phyloP scores from a whole-genome alignment of 1,140 invertebrate species.

The Aphaenogaster floridana region DNA sequence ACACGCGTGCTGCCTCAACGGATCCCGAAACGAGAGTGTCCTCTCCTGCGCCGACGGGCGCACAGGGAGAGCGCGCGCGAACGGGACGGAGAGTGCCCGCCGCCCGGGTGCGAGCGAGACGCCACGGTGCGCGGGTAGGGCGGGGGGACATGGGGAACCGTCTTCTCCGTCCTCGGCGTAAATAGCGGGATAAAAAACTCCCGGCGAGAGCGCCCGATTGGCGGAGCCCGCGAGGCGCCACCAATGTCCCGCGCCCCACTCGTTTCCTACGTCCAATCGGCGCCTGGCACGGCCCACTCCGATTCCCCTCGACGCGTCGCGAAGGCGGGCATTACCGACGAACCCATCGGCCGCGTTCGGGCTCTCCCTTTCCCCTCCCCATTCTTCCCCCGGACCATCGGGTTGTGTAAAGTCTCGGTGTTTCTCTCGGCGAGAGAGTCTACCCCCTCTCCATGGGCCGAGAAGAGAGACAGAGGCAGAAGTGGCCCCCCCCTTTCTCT shows the following conservation, averaged over 20 bases:
- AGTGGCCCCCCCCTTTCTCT: not conserved
- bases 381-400: constrained; percentile 43
- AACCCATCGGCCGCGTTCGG: constrained; percentile 63
- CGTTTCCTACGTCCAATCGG: constrained; percentile 78
- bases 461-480: constrained; percentile 59
- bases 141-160: constrained; percentile 55
- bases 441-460: constrained; percentile 41
- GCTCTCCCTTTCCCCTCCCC: constrained; percentile 49
- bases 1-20: constrained; percentile 81
- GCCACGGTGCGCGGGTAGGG: not conserved
- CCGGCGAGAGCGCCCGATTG: constrained; percentile 82
- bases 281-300: constrained; percentile 83
- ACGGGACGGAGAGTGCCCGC: constrained; percentile 48
- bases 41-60: constrained; percentile 75
- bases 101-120: constrained; percentile 42
- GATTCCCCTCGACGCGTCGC: constrained; percentile 74
- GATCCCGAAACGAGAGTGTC: constrained; percentile 84
- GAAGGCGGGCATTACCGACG: constrained; percentile 74
- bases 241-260: constrained; percentile 76
- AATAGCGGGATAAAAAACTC: constrained; percentile 84
- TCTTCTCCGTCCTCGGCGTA: constrained; percentile 77
- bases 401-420: constrained; percentile 26
- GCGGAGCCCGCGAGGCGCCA: constrained; percentile 76
- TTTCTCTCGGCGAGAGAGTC: constrained; percentile 39
- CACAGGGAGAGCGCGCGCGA: constrained; percentile 66